Evolutionary conservation across 2,888 invertebrate genomes (phyloP).

Genomic region (Cartodere bifasciata): DNA sequence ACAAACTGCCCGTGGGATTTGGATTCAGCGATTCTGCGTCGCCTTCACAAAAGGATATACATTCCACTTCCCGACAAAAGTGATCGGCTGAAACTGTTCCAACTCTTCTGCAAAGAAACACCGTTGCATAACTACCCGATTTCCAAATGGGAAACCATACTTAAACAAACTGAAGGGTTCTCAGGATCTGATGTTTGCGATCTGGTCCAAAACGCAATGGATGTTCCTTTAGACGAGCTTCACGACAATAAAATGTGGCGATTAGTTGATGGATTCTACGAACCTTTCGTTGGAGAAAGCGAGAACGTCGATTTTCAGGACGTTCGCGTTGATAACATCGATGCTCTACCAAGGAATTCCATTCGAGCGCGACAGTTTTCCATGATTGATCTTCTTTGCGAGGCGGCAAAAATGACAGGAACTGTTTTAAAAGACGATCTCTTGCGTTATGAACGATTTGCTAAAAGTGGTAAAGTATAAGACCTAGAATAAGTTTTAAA

Average conservation of each 20-base stretch:
- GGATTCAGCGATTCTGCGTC: slow-evolving; percentile 42
- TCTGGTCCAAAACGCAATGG: slow-evolving; percentile 34
- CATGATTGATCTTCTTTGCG: slow-evolving; percentile 25
- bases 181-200: slow-evolving; percentile 43
- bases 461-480: too few species aligned
- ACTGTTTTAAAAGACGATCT: slow-evolving; percentile 25
- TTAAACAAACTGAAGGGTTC: slow-evolving; percentile 38
- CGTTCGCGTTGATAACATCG: slow-evolving; percentile 17
- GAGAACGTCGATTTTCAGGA: slow-evolving; percentile 12
- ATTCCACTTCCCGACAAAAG: slow-evolving; percentile 37
- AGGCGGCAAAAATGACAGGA: slow-evolving; percentile 20
- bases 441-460: slow-evolving; percentile 23
- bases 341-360: slow-evolving; percentile 22
- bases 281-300: slow-evolving; percentile 16
- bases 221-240: slow-evolving; percentile 38
- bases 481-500: too few species aligned
- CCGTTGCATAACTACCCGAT: slow-evolving; percentile 16
- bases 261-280: slow-evolving; percentile 22
- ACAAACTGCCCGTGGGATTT: slow-evolving; percentile 52
- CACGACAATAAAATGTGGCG: slow-evolving; percentile 32
- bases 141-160: slow-evolving; percentile 32
- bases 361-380: slow-evolving; percentile 24
- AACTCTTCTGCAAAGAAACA: slow-evolving; percentile 21
- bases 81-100: slow-evolving; percentile 26
- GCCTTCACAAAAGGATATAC: slow-evolving; percentile 43